A percentile compares a stretch with the other conserved stretches of the same genome.
phyloP scores from a whole-genome alignment of 1,140 invertebrate genomes.

The Calephelis virginiensis region DNA sequence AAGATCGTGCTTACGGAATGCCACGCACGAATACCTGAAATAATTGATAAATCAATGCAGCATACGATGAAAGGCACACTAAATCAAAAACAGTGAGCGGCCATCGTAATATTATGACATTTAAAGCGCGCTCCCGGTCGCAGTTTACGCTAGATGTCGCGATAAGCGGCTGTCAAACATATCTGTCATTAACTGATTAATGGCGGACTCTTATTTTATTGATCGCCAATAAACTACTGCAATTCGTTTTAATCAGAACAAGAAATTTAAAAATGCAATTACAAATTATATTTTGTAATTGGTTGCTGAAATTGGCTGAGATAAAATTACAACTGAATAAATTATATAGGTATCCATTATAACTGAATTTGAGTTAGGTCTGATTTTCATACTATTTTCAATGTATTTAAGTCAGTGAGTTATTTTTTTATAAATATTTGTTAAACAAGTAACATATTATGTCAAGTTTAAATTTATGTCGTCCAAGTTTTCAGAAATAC shows the following conservation, averaged over 20 bases:
- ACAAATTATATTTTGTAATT: neutral
- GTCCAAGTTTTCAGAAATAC: too few relatives aligned
- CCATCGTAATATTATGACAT: conserved; percentile 14
- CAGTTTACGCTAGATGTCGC: conserved; percentile 17
- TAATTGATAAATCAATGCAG: conserved; percentile 77
- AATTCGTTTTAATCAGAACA: conserved; percentile 4
- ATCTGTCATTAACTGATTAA: conserved; percentile 8
- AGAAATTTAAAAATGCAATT: neutral
- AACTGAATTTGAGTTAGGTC: too few relatives aligned
- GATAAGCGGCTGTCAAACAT: conserved; percentile 12
- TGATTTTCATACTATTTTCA: too few relatives aligned
- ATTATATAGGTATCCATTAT: too few relatives aligned
- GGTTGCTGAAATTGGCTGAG: too few relatives aligned
- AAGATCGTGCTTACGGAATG: conserved; percentile 72
- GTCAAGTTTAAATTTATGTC: too few relatives aligned
- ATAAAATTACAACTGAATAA: too few relatives aligned
- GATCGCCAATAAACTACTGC: conserved; percentile 15
- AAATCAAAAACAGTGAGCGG: conserved; percentile 16
- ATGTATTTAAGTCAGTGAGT: too few relatives aligned
- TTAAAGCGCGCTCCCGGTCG: conserved; percentile 13
- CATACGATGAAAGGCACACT: conserved; percentile 38
- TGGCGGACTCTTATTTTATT: conserved; percentile 8
- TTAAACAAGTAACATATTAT: too few relatives aligned
- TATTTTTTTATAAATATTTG: too few relatives aligned
- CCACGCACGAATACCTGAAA: conserved; percentile 68